Evolutionary conservation across 2,113 vertebrate species (phyloP), one percentile per base, ranked within the genome.

Genomic region (Triplophysa siluroides): DNA sequence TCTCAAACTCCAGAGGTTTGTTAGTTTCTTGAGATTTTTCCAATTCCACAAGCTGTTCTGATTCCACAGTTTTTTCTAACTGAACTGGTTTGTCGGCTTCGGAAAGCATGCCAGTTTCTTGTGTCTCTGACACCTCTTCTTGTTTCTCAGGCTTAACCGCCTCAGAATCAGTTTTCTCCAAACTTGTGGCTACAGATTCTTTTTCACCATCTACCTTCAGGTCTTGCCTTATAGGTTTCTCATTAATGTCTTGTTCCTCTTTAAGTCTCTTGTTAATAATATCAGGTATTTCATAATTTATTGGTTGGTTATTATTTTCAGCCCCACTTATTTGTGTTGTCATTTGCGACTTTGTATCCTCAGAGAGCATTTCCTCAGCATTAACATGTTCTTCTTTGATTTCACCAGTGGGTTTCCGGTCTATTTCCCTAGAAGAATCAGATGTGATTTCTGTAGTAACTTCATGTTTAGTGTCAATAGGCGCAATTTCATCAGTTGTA

Each of bases 101-200:
- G 26, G 19, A 63, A 45, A 29, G 38, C 66, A 64, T 76, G n/a
- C 85, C 63, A 1, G n/a, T 16, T 29, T 73, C 65, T 47, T 82
- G 19, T 66, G 76, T 63, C 23, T 79, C 77, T 1, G 52, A 54
- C 43, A 85, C 73, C 58, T 78, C 54, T 33, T 78, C 84, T 68
- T 54, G n/a, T 7, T 33, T 10, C 41, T 69, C 67, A 56, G 47
- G 43, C 75, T 76, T 26, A 75, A 24, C 67, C 0, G 1, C 21
- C 50, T 45, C 33, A 38, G 33, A 38, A 38, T 38, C 33, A 38
- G 68, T 56, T 19, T 84, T 73, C 21, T 80, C 85, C 29, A 2
- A 2, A 33, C 74, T 52, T 24, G 19, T 29, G 14, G 77, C 66
- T 79, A 13, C 16, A 52, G 18, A 13, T 74, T 81, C 81, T 68